A percentile compares a stretch with the other conserved stretches of the same genome.
Conservation (phyloP, 2,797 vertebrate genomes). For the Premnoplex brunnescens region DNA sequence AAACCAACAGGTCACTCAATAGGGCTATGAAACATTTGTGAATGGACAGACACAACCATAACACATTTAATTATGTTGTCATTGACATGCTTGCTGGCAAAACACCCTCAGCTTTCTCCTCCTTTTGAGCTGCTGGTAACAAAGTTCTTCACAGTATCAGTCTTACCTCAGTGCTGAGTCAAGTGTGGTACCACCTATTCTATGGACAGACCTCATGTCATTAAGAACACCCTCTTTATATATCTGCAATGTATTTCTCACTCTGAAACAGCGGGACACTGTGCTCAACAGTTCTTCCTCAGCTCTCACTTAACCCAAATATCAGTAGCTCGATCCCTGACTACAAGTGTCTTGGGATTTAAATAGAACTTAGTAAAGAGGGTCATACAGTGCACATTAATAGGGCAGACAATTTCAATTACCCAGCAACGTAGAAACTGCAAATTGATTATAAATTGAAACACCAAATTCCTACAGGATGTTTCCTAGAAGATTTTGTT, state of each 20-base stretch:
- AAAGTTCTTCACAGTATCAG: not conserved
- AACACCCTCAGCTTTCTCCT: not conserved
- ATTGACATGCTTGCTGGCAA: not conserved
- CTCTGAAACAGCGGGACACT: not conserved
- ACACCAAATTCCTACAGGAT: not conserved
- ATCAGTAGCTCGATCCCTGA: not conserved
- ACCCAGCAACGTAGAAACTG: not conserved
- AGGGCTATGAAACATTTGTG: not conserved
- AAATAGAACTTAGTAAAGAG: not conserved
- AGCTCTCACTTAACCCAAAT: not conserved
- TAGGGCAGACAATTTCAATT: slow-evolving; percentile 32
- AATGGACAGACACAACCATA: not conserved
- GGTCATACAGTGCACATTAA: not conserved
- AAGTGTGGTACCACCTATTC: not conserved
- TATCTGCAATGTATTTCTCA: not conserved
- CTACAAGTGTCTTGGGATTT: not conserved
- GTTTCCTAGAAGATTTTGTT: slow-evolving; percentile 45
- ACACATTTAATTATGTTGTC: not conserved
- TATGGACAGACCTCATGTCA: not conserved
- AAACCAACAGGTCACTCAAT: not conserved
- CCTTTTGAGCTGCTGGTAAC: not conserved
- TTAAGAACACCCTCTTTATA: not conserved
- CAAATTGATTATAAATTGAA: slow-evolving; percentile 15
- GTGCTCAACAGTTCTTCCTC: not conserved
- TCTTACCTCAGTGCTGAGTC: not conserved